These are phyloP conservation scores for Ciconia maguari DNA, from an alignment of 2,113 vertebrate species.

Conservation along the genomic window DNA sequence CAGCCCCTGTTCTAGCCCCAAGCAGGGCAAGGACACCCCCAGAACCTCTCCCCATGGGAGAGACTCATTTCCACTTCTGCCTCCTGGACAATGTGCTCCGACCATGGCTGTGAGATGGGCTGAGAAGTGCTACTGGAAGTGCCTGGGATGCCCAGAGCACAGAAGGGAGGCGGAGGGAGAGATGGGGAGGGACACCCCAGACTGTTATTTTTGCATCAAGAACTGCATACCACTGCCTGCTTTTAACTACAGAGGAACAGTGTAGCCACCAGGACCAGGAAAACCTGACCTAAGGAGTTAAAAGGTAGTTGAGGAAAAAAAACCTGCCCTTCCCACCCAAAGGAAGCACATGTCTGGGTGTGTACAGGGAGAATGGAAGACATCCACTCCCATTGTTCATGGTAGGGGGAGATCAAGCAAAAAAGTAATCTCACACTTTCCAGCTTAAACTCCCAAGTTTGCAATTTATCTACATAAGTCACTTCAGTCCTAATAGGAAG, in stretches of 20 bases:
- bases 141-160: not conserved
- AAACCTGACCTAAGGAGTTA: not conserved
- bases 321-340: not conserved
- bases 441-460: not conserved
- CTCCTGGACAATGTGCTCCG: not conserved
- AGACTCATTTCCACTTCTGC: not conserved
- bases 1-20: not conserved
- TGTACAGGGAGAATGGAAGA: conserved; percentile 1
- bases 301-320: not conserved
- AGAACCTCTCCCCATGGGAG: not conserved
- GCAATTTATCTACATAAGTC: not conserved
- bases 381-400: not conserved
- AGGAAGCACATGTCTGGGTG: not conserved
- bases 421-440: not conserved
- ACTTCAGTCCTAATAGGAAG: not conserved
- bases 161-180: not conserved
- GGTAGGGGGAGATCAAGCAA: not conserved
- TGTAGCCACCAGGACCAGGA: not conserved
- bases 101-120: not conserved
- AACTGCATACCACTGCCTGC: not conserved
- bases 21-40: not conserved
- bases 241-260: not conserved
- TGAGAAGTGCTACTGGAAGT: not conserved
- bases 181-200: not conserved
- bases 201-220: not conserved